phyloP scores from a whole-genome alignment of 64 coral and sea anemone genomes.

The Cladopsammia gracilis region DNA sequence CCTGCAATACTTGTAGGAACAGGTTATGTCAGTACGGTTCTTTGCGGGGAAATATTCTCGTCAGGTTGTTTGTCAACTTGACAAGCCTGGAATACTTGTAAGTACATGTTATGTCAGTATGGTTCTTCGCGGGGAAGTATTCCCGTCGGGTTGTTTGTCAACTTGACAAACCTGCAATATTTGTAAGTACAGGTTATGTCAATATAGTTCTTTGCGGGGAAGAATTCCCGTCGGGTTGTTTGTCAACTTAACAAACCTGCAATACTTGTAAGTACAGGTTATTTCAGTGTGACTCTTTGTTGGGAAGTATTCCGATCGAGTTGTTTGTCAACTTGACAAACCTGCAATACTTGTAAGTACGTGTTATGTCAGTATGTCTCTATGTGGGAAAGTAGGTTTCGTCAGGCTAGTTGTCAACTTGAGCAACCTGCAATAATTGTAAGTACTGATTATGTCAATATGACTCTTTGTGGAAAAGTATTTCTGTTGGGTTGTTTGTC shows the following conservation, averaged over 20 bases:
- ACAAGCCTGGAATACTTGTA: background rate
- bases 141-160: background rate
- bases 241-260: background rate
- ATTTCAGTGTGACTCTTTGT: background rate
- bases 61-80: background rate
- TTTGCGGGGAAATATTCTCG: background rate
- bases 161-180: background rate
- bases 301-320: too few relatives aligned
- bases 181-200: background rate
- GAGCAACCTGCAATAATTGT: background rate
- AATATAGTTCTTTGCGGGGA: background rate
- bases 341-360: too few relatives aligned
- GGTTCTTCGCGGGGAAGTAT: background rate
- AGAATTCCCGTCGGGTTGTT: background rate
- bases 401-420: background rate
- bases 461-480: background rate
- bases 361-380: background rate
- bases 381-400: background rate
- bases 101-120: background rate
- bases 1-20: background rate
- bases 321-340: too few relatives aligned
- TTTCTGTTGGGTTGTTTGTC: too few relatives aligned
- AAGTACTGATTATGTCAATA: background rate
- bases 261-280: conserved; percentile 1
- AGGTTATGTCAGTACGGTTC: background rate